Evolutionary conservation across 1,140 invertebrate species (phyloP), one percentile per base, ranked within the genome.

Genomic region (Drosophila orena): DNA sequence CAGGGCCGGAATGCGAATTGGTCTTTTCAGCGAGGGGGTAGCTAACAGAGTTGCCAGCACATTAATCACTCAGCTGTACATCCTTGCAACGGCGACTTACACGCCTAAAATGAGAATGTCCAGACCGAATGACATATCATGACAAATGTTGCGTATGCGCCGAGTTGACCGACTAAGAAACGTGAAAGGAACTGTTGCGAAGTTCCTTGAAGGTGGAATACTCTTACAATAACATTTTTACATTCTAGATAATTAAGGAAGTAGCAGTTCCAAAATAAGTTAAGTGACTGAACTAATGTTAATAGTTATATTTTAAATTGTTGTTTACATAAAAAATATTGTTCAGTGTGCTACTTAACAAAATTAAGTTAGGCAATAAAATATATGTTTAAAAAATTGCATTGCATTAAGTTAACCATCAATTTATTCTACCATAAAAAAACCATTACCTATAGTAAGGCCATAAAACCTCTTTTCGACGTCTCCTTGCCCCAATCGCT

Each of bases 141-240:
- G 62, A 83, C 60, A 76, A 86, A 83, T 88, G 59, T 88, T 88
- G 83, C 79, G 66, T 79, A 88, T 89, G 68, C 83, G 84, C 76
- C 74, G 54, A 35, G 79, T 73, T 55, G 46, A 50, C 70, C 58
- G 40, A 35, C 38, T 57, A 8, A 27, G 72, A 52, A 43, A 75
- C 52, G 43, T 53, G 60, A 66, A 66, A 57, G 72, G 72, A 76
- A 57, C 34, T 0, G 1, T 4, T 17, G 24, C 34, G 30, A 8
- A 24, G 42, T 22, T 2, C 2, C 35, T 47, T 47, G 40, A 17
- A 50, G 3, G 10, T 47, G 40, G 11, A 40, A 75, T 76, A 53
- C 72, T 27, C 72, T 74, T 22, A 20, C 17, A 3, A 30, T 3
- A 3, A 10, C 0, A 40, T 38, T n/a, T n/a, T 5, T 6, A 14